A percentile compares a stretch with the other conserved stretches of the same genome.
Conservation (phyloP, 2,888 invertebrate species). For the Aproaerema taeniolella region DNA sequence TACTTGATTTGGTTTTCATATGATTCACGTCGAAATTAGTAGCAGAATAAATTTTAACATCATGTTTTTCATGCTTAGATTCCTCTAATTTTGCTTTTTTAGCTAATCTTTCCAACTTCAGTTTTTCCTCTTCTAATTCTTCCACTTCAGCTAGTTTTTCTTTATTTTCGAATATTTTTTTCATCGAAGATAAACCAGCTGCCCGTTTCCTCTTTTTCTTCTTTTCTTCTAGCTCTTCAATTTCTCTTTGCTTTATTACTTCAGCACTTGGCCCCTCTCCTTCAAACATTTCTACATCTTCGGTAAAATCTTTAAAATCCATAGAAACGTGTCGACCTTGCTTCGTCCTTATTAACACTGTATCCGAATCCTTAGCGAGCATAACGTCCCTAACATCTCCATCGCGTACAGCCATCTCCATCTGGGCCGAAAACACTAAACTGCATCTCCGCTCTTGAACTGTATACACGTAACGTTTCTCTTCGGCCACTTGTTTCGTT, state of each 20-base stretch:
- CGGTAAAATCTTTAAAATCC: conserved; percentile 79
- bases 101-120: conserved; percentile 51
- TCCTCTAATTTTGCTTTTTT: conserved; percentile 65
- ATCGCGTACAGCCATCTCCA: conserved; percentile 86
- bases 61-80: conserved; percentile 64
- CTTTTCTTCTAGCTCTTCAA: conserved; percentile 70
- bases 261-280: conserved; percentile 84
- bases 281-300: conserved; percentile 79
- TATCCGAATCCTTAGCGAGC: conserved; percentile 86
- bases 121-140: conserved; percentile 75
- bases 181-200: conserved; percentile 80
- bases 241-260: conserved; percentile 79
- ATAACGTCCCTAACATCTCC: conserved; percentile 87
- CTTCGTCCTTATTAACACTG: conserved; percentile 83
- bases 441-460: conserved; percentile 85
- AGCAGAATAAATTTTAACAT: conserved; percentile 61
- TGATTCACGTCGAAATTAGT: conserved; percentile 70
- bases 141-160: conserved; percentile 81
- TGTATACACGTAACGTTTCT: conserved; percentile 84
- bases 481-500: conserved; percentile 75
- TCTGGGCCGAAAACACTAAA: conserved; percentile 83
- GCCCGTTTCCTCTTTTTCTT: conserved; percentile 79
- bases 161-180: conserved; percentile 87
- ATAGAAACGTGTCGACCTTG: conserved; percentile 86
- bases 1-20: conserved; percentile 69